Conservation (phyloP, 2,113 vertebrate species). For the Leptobrachium leishanense region DNA sequence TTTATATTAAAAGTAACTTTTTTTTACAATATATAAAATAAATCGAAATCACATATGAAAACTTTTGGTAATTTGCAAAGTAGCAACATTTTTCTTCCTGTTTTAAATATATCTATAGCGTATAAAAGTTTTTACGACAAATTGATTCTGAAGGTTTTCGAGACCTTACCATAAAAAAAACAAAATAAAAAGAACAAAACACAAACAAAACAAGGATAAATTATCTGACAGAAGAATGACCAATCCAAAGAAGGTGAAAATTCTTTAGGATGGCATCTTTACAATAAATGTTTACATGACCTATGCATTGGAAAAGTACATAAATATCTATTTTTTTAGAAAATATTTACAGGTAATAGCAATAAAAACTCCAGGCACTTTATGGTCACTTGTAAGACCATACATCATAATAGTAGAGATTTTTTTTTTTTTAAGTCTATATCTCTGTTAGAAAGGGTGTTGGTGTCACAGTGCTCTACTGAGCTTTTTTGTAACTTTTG, state of each 20-base stretch:
- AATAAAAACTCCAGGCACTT: slow-evolving; percentile 33
- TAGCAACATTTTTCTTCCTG: slow-evolving; percentile 40
- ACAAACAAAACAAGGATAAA: slow-evolving; percentile 24
- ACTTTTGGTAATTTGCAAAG: slow-evolving; percentile 47
- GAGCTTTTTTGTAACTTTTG: background rate
- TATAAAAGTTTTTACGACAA: slow-evolving; percentile 40
- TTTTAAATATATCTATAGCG: slow-evolving; percentile 48
- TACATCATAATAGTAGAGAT: slow-evolving; percentile 26
- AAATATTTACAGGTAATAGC: slow-evolving; percentile 36
- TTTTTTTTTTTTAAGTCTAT: background rate
- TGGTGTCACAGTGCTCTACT: slow-evolving; percentile 22
- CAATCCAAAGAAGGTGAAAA: background rate
- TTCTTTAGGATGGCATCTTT: slow-evolving; percentile 1
- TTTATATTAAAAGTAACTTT: slow-evolving; percentile 49
- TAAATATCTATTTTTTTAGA: slow-evolving; percentile 38
- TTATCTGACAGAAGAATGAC: slow-evolving; percentile 14
- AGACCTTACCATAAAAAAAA: slow-evolving; percentile 16
- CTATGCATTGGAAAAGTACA: slow-evolving; percentile 19
- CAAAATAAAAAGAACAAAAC: background rate
- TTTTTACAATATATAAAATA: slow-evolving; percentile 51
- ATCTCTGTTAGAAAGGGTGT: background rate
- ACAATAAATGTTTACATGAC: slow-evolving; percentile 21
- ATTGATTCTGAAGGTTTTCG: slow-evolving; percentile 6
- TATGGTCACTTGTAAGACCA: slow-evolving; percentile 22
- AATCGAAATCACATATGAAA: slow-evolving; percentile 38